Evolutionary conservation across 2,113 vertebrate species (phyloP).

Genomic region (Malurus melanocephalus): DNA sequence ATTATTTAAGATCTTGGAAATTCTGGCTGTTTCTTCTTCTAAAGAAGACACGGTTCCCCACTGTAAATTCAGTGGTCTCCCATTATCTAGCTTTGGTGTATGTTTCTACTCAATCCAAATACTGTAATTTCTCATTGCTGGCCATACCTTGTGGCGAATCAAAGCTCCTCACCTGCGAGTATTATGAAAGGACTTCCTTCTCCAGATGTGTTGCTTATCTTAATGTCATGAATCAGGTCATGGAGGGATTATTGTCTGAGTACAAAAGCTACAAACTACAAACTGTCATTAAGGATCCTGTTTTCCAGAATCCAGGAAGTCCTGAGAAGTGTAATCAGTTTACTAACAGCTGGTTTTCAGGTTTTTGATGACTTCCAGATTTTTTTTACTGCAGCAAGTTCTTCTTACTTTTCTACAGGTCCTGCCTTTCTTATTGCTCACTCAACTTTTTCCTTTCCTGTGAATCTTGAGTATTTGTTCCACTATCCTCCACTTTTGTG

Average conservation of each 20-base stretch:
- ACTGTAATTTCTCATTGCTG: neutral
- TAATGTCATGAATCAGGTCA: neutral
- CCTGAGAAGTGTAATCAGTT: neutral
- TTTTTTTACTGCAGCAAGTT: neutral
- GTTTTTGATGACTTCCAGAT: neutral
- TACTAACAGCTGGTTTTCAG: neutral
- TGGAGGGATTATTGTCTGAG: neutral
- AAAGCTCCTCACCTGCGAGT: neutral
- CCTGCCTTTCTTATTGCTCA: neutral
- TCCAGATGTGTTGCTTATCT: neutral
- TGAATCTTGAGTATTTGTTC: neutral
- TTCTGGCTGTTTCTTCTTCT: neutral
- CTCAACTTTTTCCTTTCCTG: neutral
- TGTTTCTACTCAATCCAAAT: neutral
- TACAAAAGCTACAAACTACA: neutral
- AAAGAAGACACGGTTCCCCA: neutral
- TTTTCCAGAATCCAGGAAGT: neutral
- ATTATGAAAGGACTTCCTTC: neutral
- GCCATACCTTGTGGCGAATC: neutral
- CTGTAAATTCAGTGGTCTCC: neutral
- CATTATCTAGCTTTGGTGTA: neutral
- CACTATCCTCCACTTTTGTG: neutral
- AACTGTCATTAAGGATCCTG: neutral
- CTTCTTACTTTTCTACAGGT: rapidly evolving
- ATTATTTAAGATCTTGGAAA: neutral